Evolutionary conservation across 1,140 invertebrate species (phyloP).

Genomic region (Meloidogyne floridensis): DNA sequence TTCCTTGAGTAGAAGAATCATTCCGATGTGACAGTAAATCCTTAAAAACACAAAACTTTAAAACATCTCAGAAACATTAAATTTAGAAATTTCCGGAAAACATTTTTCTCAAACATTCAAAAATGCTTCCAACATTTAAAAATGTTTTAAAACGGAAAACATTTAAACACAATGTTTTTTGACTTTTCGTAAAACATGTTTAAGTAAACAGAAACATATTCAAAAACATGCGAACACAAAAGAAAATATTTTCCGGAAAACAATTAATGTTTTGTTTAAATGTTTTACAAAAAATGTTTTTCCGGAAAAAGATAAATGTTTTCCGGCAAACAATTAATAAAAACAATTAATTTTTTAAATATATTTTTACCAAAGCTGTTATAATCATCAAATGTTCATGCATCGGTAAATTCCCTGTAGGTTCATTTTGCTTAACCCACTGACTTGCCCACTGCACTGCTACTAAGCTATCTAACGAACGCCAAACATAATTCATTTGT

Average conservation of each 20-base stretch:
- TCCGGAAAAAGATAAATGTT: not conserved
- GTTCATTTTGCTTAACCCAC: slow-evolving; percentile 18
- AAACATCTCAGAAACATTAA: not conserved
- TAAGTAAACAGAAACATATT: no score
- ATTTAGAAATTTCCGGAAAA: not conserved
- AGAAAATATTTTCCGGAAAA: no score
- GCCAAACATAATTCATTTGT: not conserved
- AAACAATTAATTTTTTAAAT: not conserved
- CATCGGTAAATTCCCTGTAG: slow-evolving; percentile 22
- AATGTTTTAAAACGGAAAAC: no score
- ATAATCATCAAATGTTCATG: slow-evolving; percentile 58
- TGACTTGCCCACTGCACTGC: slow-evolving; percentile 29
- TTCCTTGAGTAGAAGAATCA: slow-evolving; percentile 60
- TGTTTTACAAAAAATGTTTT: not conserved
- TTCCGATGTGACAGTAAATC: slow-evolving; percentile 55
- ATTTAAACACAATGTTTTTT: no score
- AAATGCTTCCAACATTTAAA: no score
- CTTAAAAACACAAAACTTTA: slow-evolving; percentile 29
- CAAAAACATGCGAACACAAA: no score
- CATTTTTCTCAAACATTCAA: slow-evolving; percentile 7
- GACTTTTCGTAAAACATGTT: no score
- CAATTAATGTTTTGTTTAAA: no score
- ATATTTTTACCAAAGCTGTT: slow-evolving; percentile 30
- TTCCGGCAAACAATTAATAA: not conserved
- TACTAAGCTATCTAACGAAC: not conserved